phyloP scores from a whole-genome alignment of 2,888 invertebrate species.

The Norana najaformis region DNA sequence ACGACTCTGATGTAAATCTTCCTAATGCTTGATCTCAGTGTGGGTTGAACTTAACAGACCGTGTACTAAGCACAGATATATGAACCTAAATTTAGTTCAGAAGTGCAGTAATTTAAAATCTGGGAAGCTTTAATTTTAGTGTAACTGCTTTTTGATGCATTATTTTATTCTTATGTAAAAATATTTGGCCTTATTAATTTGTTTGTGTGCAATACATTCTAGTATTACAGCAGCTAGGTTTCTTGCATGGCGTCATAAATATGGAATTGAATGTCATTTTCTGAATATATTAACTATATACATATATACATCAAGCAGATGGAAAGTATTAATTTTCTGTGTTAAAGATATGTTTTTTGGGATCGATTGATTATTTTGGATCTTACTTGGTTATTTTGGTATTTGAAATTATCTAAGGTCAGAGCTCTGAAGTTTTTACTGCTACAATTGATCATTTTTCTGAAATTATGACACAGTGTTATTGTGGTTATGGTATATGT shows the following conservation, averaged over 20 bases:
- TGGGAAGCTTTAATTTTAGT: neutral
- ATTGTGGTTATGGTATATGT: neutral
- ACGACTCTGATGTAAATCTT: too few relatives aligned
- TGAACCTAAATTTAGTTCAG: neutral
- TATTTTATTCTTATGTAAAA: neutral
- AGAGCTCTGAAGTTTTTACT: neutral
- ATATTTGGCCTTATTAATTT: neutral
- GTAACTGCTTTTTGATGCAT: neutral
- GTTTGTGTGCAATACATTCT: neutral
- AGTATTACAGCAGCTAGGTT: neutral
- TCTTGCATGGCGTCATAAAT: neutral
- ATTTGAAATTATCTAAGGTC: too few relatives aligned
- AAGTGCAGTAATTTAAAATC: neutral
- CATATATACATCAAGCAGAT: too few relatives aligned
- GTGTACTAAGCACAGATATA: too few relatives aligned
- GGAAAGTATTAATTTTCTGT: too few relatives aligned
- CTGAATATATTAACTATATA: neutral
- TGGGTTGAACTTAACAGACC: too few relatives aligned
- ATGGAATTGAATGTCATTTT: too few relatives aligned
- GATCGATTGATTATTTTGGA: too few relatives aligned
- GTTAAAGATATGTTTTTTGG: too few relatives aligned
- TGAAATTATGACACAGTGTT: neutral
- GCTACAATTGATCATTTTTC: neutral
- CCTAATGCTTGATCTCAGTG: too few relatives aligned
- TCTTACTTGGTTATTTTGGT: too few relatives aligned